These are phyloP conservation scores for Neotoxoptera formosana DNA, from an alignment of 1,140 invertebrate species.

Conservation along the genomic window DNA sequence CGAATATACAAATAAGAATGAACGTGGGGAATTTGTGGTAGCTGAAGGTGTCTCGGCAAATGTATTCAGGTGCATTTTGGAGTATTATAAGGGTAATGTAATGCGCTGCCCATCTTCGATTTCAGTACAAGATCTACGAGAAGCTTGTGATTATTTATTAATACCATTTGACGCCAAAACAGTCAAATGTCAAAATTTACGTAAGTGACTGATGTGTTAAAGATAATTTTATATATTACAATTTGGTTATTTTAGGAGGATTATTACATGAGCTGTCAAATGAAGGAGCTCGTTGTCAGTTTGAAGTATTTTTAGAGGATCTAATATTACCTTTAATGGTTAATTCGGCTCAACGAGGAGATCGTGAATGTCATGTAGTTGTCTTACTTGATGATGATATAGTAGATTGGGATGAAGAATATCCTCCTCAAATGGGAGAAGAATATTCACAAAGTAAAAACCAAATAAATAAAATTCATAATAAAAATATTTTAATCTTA, in stretches of 20 bases:
- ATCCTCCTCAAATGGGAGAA: slow-evolving; percentile 98
- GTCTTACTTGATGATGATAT: slow-evolving; percentile 94
- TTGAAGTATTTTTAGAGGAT: slow-evolving; percentile 95
- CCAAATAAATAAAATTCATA: not conserved
- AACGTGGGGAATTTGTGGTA: slow-evolving; percentile 95
- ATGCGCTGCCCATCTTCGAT: slow-evolving; percentile 79
- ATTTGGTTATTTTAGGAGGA: slow-evolving; percentile 72
- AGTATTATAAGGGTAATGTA: slow-evolving; percentile 91
- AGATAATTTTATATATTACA: not conserved
- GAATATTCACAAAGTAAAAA: slow-evolving; percentile 91
- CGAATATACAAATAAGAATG: slow-evolving; percentile 93
- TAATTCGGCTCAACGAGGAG: slow-evolving; percentile 88
- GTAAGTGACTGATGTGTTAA: slow-evolving; percentile 69
- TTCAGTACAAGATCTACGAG: slow-evolving; percentile 90
- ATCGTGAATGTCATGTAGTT: slow-evolving; percentile 91
- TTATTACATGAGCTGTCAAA: slow-evolving; percentile 98
- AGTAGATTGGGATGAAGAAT: slow-evolving; percentile 98
- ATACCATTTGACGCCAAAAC: slow-evolving; percentile 97
- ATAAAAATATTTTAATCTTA: not conserved
- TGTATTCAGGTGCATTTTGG: slow-evolving; percentile 93
- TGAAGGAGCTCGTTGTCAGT: slow-evolving; percentile 96
- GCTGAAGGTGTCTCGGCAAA: slow-evolving; percentile 95
- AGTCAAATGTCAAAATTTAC: slow-evolving; percentile 92
- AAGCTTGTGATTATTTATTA: slow-evolving; percentile 98
- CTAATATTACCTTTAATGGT: slow-evolving; percentile 97